Evolutionary conservation across 2,797 vertebrate species (phyloP).

Genomic region (Streptopelia turtur): DNA sequence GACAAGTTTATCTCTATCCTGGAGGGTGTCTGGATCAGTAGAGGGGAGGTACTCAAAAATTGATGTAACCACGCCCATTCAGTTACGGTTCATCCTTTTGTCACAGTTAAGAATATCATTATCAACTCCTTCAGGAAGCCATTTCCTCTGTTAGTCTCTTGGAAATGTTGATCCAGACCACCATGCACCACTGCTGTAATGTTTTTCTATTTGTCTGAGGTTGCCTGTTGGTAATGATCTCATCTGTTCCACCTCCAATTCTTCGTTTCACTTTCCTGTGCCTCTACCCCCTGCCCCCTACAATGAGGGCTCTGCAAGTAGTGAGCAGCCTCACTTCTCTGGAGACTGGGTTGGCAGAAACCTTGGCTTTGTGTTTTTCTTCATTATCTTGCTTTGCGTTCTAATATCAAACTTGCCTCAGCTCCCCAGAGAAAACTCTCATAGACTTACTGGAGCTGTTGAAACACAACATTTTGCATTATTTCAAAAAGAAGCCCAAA

Average conservation of each 20-base stretch:
- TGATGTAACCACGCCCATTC: not conserved
- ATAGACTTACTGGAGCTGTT: rapidly evolving
- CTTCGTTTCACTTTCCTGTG: slow-evolving; percentile 14
- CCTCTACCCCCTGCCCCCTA: not conserved
- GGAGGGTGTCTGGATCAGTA: not conserved
- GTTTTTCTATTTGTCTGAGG: not conserved
- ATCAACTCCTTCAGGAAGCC: not conserved
- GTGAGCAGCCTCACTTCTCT: not conserved
- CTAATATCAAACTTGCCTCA: not conserved
- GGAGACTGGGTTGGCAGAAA: not conserved
- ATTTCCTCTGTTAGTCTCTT: not conserved
- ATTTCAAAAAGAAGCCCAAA: not conserved
- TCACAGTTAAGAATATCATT: not conserved
- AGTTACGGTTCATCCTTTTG: not conserved
- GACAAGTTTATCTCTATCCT: not conserved
- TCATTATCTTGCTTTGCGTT: not conserved
- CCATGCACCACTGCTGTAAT: not conserved
- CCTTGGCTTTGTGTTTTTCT: not conserved
- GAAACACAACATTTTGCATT: not conserved
- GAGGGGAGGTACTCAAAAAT: not conserved
- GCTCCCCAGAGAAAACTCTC: not conserved
- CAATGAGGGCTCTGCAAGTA: not conserved
- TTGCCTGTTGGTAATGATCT: not conserved
- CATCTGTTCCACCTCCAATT: slow-evolving; percentile 13
- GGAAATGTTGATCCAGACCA: not conserved